Conservation (phyloP, 2,888 invertebrate genomes). For the Brenthis daphne region DNA sequence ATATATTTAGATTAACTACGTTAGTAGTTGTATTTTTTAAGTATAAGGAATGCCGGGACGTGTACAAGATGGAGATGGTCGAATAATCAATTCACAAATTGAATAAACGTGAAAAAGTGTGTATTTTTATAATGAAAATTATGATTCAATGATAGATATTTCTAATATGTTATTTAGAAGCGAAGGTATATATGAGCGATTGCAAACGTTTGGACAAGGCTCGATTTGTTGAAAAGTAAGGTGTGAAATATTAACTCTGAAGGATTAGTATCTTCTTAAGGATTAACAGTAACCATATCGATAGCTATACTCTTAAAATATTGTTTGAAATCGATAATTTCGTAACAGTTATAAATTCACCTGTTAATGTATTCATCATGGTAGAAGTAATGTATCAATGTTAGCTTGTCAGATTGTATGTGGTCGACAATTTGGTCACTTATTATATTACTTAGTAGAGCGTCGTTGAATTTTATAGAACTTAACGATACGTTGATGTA, state of each 20-base stretch:
- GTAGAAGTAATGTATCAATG: conserved; percentile 74
- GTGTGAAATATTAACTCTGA: conserved; percentile 65
- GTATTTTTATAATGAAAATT: conserved; percentile 77
- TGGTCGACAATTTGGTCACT: conserved; percentile 67
- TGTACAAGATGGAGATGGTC: conserved; percentile 56
- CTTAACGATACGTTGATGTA: conserved; percentile 55
- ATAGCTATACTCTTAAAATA: conserved; percentile 64
- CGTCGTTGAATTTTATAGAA: conserved; percentile 71
- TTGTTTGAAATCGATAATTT: conserved; percentile 71
- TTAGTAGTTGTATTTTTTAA: conserved; percentile 66
- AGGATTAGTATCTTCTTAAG: conserved; percentile 60
- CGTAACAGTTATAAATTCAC: conserved; percentile 74
- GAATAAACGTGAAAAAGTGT: conserved; percentile 63
- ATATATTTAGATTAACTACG: conserved; percentile 65
- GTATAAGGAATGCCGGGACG: conserved; percentile 66
- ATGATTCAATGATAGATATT: conserved; percentile 56
- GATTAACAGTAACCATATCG: conserved; percentile 76
- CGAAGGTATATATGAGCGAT: conserved; percentile 51
- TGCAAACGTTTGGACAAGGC: conserved; percentile 47
- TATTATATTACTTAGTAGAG: conserved; percentile 64
- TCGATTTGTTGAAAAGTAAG: conserved; percentile 50
- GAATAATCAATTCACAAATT: conserved; percentile 43
- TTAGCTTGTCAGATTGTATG: conserved; percentile 76
- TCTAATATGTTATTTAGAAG: conserved; percentile 73
- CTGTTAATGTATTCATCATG: conserved; percentile 79